Base-by-base conservation (phyloP, 1,140 invertebrate genomes). In the Cyphomyrmex costatus region DNA sequence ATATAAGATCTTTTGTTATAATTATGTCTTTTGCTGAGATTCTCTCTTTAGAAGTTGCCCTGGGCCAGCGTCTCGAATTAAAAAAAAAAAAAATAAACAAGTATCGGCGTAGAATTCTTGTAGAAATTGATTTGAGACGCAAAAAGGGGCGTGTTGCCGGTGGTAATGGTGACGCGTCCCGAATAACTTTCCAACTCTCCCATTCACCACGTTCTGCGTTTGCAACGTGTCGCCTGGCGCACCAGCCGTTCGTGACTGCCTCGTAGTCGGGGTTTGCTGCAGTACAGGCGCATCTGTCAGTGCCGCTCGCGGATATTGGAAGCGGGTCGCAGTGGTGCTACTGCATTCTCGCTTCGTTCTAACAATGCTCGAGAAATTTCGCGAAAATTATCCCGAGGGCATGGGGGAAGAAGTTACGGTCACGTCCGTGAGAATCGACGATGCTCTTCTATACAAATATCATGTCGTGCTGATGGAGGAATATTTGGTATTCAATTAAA, bases 261-360 rank as follows among this genome's bases (percentile, higher is more conserved):
- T 79, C 85, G 87, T 85, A 90, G 61, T 83, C 61, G 70, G 63
- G 85, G 87, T 80, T 88, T 70, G 68, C 63, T 78, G 85, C 77
- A 82, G 77, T 60, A 85, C 84, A 88, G 89, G 88, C 86, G 80
- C 89, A 90, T 90, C 85, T 87, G 89, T 90, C 89, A 90, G 85
- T 85, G 61, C 65, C 78, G 16, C 36, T 70, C 53, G 74, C 33
- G 68, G 70, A 87, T 90, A 90, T 90, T 89, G 85, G 85, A 86
- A 86, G 66, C 79, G 87, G 77, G 65, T 58, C 56, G 61, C 71
- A 66, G 49, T 56, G 56, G n/a, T 76, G 79, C 24, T 85, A 61
- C 73, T 85, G 82, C 87, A 86, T 90, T 88, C 83, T 90, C 86
- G 87, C 78, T 27, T 7, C 30, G 80, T 74, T 53, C 66, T 78